phyloP scores from a whole-genome alignment of 2,888 invertebrate genomes.

The Mystacides longicornis region DNA sequence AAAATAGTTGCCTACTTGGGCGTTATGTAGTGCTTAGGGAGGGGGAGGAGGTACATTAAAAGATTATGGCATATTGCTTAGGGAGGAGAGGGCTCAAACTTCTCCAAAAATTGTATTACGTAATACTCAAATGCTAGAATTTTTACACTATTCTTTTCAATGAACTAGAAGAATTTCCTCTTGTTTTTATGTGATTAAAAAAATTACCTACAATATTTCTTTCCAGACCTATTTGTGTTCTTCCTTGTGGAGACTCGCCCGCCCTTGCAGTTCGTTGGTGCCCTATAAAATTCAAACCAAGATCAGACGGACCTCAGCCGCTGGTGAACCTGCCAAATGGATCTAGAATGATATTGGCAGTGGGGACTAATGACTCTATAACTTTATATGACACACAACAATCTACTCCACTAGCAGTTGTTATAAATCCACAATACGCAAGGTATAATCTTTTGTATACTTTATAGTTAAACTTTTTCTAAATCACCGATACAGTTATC shows the following conservation, averaged over 20 bases:
- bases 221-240: conserved; percentile 65
- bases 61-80: too few relatives aligned
- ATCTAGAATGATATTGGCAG: conserved; percentile 82
- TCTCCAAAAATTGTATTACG: too few relatives aligned
- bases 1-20: too few relatives aligned
- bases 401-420: conserved; percentile 64
- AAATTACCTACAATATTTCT: conserved; percentile 17
- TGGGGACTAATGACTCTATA: conserved; percentile 82
- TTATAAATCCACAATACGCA: conserved; percentile 86
- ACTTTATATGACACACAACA: conserved; percentile 86
- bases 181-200: too few relatives aligned
- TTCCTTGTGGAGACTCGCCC: conserved; percentile 73
- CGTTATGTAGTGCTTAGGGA: too few relatives aligned
- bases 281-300: conserved; percentile 62
- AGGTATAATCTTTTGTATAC: conserved; percentile 26
- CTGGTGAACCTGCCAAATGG: conserved; percentile 65
- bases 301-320: conserved; percentile 46
- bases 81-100: too few relatives aligned
- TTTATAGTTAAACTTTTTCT: neutral
- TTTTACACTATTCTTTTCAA: too few relatives aligned
- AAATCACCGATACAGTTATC: neutral
- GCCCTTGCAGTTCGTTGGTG: conserved; percentile 80
- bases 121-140: too few relatives aligned
- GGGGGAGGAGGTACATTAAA: too few relatives aligned
- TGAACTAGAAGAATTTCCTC: too few relatives aligned